Base-by-base conservation (phyloP, 2,797 vertebrate species). In the Pipistrellus pipistrellus region DNA sequence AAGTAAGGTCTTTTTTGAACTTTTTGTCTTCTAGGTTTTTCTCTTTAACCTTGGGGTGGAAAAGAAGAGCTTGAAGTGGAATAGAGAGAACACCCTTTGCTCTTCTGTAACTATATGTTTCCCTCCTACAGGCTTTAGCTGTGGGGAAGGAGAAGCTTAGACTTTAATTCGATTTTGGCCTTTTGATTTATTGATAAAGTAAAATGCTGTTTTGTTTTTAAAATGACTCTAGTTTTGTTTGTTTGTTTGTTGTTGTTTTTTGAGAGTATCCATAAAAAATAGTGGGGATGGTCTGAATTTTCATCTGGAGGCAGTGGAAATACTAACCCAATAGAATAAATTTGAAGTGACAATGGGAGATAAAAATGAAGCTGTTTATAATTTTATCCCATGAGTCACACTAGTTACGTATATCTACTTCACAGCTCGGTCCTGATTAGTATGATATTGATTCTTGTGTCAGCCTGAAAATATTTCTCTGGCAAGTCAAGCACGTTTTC, bases 281-380 rank as follows among this genome's bases (percentile, higher is more conserved):
- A 94, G 69, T 71, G 46, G 38, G 23, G 32, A 78, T 46, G 93
- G 72, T 32, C 10, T 44, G 44, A 48, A 66, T 95, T 88, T 95
- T 95, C 76, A 82, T 91, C 77, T 96, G 76, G 20, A 93, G 30
- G 35, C 72, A 94, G 76, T 89, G 41, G 68, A 95, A 96, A 88
- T 71, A 64, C 46, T 78, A 77, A 46, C 38, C 57, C 69, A 66
- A 94, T 23, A 91, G 83, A 96, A 88, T 82, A 97, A 93, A 94
- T 91, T 41, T 72, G 64, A 94, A 91, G 89, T 93, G 89, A 91
- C 30, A 48, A 69, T 80, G 46, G 21, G 55, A 94, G 83, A 91
- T 87, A 96, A 96, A 97, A 94, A 83, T 88, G 94, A 95, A 97
- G 93, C 93, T 91, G 94, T 93, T 96, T 91, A 75, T 96, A 85